A percentile compares a stretch with the other conserved stretches of the same genome.
Conservation (phyloP, 2,888 invertebrate genomes). For the Cheilosia variabilis region DNA sequence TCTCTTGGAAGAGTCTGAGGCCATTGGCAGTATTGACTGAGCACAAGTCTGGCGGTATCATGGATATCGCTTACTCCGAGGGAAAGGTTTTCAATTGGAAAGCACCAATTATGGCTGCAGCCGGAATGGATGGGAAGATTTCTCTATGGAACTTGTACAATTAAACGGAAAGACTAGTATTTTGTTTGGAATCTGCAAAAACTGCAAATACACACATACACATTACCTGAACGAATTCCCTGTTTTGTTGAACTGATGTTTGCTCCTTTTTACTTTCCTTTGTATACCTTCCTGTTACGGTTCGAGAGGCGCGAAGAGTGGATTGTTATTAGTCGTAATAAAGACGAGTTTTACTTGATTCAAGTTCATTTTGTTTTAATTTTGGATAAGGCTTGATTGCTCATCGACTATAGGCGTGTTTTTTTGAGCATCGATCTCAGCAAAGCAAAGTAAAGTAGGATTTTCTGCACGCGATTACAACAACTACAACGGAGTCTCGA, state of each 20-base stretch:
- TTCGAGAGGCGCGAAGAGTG: background rate
- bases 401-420: too few species aligned
- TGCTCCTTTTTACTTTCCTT: conserved; percentile 10
- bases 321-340: background rate
- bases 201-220: background rate
- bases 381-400: too few species aligned
- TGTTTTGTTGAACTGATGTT: conserved; percentile 28
- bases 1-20: conserved; percentile 90
- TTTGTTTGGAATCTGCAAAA: background rate
- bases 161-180: conserved; percentile 79
- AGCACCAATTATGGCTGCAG: conserved; percentile 91
- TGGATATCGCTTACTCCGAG: conserved; percentile 89
- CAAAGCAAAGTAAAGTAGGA: too few species aligned
- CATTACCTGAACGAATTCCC: conserved; percentile 25
- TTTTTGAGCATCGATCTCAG: too few species aligned
- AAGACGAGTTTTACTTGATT: background rate
- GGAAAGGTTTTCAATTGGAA: conserved; percentile 88
- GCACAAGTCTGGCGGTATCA: conserved; percentile 88
- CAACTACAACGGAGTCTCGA: too few species aligned
- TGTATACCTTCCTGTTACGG: background rate
- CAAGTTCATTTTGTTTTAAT: background rate
- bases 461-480: too few species aligned
- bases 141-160: conserved; percentile 93
- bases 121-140: conserved; percentile 90
- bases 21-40: conserved; percentile 89